Evolutionary conservation across 37 sponge, comb jelly and placozoan genomes (phyloP).

Genomic region (Cladorhizidae sp.): DNA sequence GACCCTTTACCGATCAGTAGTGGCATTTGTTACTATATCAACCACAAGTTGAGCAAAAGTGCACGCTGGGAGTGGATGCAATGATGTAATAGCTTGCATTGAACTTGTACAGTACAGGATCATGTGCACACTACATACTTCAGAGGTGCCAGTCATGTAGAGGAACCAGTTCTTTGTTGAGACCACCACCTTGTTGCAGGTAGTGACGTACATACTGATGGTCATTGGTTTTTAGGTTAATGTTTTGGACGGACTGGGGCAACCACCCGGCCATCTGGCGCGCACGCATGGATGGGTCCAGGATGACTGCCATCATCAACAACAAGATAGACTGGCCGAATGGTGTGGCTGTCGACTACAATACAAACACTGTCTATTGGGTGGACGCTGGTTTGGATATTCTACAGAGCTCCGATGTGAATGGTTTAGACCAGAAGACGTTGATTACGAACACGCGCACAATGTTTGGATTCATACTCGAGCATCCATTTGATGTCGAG

Average conservation of each 20-base stretch:
- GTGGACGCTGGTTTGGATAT: constrained; percentile 15
- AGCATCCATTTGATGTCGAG: constrained; percentile 43
- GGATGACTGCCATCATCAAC: not conserved
- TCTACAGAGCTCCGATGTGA: constrained; percentile 10
- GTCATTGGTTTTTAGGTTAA: constrained; percentile 10
- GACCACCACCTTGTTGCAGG: too few relatives aligned
- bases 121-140: too few relatives aligned
- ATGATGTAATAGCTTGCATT: too few relatives aligned
- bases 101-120: too few relatives aligned
- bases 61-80: too few relatives aligned
- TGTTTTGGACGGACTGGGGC: constrained; percentile 70
- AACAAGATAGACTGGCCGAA: constrained; percentile 40
- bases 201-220: too few relatives aligned
- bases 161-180: too few relatives aligned
- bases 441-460: not conserved
- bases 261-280: constrained; percentile 22
- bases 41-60: too few relatives aligned
- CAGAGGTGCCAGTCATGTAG: too few relatives aligned
- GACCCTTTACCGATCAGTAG: too few relatives aligned
- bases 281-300: constrained; percentile 59
- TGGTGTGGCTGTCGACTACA: constrained; percentile 48
- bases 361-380: constrained; percentile 48
- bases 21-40: too few relatives aligned
- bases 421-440: constrained; percentile 3
- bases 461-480: too few relatives aligned